These are phyloP conservation scores for Scaptomyza parva DNA, from an alignment of 2,888 invertebrate genomes.

Conservation along the genomic window DNA sequence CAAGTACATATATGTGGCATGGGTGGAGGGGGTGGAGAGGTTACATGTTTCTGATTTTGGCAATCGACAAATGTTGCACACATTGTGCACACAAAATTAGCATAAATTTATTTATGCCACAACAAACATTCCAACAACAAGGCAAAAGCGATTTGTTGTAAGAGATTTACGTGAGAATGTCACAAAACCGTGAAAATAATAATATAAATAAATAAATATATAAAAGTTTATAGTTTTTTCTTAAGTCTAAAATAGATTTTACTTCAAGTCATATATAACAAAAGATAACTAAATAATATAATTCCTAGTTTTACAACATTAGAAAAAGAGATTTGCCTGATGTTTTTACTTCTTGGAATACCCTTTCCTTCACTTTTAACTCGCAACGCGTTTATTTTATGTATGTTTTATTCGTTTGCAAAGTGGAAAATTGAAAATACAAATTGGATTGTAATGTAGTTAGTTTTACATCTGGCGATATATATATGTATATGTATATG, in stretches of 20 bases:
- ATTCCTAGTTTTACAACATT: background rate
- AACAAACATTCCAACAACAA: conserved; percentile 9
- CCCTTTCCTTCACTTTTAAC: background rate
- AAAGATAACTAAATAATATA: too few species aligned
- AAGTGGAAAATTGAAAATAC: conserved; percentile 60
- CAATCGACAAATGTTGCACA: conserved; percentile 75
- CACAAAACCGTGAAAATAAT: too few species aligned
- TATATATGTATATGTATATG: conserved; percentile 17
- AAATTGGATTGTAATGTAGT: conserved; percentile 54
- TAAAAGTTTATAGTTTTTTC: too few species aligned
- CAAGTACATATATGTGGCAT: background rate
- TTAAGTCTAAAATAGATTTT: too few species aligned
- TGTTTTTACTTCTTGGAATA: conserved; percentile 14
- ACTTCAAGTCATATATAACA: too few species aligned
- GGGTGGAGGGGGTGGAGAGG: background rate
- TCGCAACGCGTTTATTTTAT: conserved; percentile 12
- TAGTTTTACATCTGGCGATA: conserved; percentile 71
- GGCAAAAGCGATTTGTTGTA: background rate
- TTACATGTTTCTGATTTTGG: conserved; percentile 66
- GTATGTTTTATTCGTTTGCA: conserved; percentile 62
- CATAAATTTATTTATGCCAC: conserved; percentile 51
- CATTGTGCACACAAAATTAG: conserved; percentile 50
- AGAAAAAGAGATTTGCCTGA: background rate
- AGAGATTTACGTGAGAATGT: background rate
- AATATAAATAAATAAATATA: too few species aligned